Percentiles rank a stretch among this genome's conserved stretches.
These are phyloP conservation scores for Anomalospiza imberbis DNA, from an alignment of 2,797 vertebrate genomes.

Conservation along the genomic window DNA sequence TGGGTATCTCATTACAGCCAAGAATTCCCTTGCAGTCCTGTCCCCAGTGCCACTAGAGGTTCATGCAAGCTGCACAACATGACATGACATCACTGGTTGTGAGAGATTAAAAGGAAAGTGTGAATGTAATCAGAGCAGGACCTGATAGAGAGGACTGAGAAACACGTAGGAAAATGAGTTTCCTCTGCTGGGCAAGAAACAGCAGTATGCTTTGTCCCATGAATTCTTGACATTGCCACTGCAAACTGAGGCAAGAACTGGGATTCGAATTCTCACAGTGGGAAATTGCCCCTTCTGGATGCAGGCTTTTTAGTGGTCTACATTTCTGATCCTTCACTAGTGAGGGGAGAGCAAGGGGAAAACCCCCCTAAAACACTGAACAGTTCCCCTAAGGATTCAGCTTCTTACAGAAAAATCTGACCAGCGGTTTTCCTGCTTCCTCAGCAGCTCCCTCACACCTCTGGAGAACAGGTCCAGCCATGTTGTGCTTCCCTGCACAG, in stretches of 20 bases:
- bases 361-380: too few relatives aligned
- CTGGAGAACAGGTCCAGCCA: background rate
- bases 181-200: background rate
- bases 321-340: background rate
- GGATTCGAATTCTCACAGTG: background rate
- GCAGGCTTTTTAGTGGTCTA: background rate
- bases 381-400: background rate
- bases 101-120: background rate
- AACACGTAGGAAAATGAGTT: background rate
- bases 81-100: background rate
- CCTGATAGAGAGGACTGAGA: background rate
- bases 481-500: background rate
- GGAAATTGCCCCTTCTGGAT: background rate
- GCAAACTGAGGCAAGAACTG: background rate
- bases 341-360: rapidly evolving
- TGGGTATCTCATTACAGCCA: background rate
- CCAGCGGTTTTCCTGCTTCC: background rate
- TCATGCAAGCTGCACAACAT: background rate
- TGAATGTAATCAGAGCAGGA: background rate
- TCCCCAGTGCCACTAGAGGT: background rate
- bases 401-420: background rate
- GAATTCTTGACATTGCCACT: background rate
- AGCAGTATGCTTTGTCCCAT: background rate
- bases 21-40: background rate
- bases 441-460: background rate